These are phyloP conservation scores for Ameiurus melas DNA, from an alignment of 2,113 vertebrate species.

Conservation along the genomic window DNA sequence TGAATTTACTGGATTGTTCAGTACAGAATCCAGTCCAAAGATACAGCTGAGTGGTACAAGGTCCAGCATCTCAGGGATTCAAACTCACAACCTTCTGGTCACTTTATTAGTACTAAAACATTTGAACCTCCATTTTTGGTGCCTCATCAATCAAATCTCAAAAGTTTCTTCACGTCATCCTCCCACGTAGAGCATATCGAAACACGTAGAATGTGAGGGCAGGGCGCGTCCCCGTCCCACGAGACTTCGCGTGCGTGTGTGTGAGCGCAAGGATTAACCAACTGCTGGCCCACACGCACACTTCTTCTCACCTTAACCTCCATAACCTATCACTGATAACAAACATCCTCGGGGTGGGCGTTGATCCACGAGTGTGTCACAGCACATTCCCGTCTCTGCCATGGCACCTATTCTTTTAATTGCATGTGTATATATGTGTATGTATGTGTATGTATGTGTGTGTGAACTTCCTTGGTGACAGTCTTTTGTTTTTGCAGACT, in stretches of 20 bases:
- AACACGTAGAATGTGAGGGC: constrained; percentile 4
- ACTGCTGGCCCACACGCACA: constrained; percentile 35
- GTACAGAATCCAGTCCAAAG: background rate
- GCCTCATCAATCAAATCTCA: background rate
- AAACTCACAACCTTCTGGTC: background rate
- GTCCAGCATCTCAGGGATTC: background rate
- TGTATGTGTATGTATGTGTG: constrained; percentile 61
- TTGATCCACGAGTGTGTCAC: constrained; percentile 49
- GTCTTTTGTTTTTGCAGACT: constrained; percentile 40
- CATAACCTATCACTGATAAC: constrained; percentile 44
- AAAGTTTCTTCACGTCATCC: constrained; percentile 31
- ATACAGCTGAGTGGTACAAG: background rate
- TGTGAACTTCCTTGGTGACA: constrained; percentile 65
- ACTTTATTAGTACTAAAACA: background rate
- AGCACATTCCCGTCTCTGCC: constrained; percentile 61
- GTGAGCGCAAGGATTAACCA: constrained; percentile 48
- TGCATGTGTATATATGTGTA: constrained; percentile 55
- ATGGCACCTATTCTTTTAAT: constrained; percentile 74
- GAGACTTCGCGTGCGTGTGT: constrained; percentile 44
- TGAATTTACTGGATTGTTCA: background rate
- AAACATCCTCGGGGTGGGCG: constrained; percentile 53
- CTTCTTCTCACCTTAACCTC: constrained; percentile 52
- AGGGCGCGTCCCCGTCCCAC: constrained; percentile 24
- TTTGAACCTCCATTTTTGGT: background rate
- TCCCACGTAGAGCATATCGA: background rate